A percentile compares a stretch with the other conserved stretches of the same genome.
Evolutionary conservation across 2,888 invertebrate species (phyloP).

Genomic region (Apamea monoglypha): DNA sequence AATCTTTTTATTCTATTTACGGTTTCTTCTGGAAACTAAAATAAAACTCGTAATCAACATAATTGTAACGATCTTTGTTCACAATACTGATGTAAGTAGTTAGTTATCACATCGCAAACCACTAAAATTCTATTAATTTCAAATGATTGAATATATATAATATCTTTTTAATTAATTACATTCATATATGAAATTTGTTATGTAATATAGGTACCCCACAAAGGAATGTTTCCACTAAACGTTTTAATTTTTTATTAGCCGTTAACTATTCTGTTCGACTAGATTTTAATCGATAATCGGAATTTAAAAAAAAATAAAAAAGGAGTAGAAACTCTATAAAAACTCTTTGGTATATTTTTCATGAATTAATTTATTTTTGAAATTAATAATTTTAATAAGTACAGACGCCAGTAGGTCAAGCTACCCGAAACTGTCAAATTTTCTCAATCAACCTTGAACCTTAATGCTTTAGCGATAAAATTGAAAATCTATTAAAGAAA

Average conservation of each 20-base stretch:
- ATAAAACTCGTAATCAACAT: slow-evolving; percentile 52
- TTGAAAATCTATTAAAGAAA: too few relatives aligned
- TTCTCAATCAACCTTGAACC: too few relatives aligned
- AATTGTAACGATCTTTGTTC: slow-evolving; percentile 79
- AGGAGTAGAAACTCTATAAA: too few relatives aligned
- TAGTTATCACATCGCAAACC: slow-evolving; percentile 68
- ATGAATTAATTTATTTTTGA: too few relatives aligned
- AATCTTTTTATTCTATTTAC: background rate
- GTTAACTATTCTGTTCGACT: too few relatives aligned
- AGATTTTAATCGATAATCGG: too few relatives aligned
- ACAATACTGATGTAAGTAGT: slow-evolving; percentile 80
- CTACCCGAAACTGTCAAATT: too few relatives aligned
- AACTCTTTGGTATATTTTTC: too few relatives aligned
- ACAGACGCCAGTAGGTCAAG: too few relatives aligned
- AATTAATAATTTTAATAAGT: too few relatives aligned
- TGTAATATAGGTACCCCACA: slow-evolving; percentile 56
- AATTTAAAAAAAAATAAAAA: too few relatives aligned
- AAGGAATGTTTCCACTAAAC: slow-evolving; percentile 64
- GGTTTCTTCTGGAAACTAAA: background rate
- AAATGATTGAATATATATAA: slow-evolving; percentile 59
- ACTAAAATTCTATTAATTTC: slow-evolving; percentile 69
- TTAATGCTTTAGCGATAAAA: too few relatives aligned
- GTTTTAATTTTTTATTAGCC: slow-evolving; percentile 29
- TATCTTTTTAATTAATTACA: slow-evolving; percentile 58
- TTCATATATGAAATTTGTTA: slow-evolving; percentile 57